These are phyloP conservation scores for Invenusta paracnida DNA, from an alignment of 2,888 invertebrate genomes.

Conservation along the genomic window DNA sequence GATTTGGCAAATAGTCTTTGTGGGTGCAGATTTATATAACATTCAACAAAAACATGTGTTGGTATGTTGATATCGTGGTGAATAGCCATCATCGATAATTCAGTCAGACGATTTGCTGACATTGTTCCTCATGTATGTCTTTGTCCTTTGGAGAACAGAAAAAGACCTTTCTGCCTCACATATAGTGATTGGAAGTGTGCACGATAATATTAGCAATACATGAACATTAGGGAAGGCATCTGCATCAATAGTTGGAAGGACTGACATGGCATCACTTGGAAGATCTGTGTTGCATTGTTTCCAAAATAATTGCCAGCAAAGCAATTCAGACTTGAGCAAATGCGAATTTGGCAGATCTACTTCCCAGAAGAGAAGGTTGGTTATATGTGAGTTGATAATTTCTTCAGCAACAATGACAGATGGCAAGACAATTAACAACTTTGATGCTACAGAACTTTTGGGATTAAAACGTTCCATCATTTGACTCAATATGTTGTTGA, in stretches of 20 bases:
- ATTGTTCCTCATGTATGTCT: conserved; percentile 23
- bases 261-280: conserved; percentile 17
- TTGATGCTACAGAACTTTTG: conserved; percentile 9
- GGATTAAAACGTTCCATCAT: conserved; percentile 22
- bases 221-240: conserved; percentile 23
- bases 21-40: conserved; percentile 10
- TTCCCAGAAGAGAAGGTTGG: conserved; percentile 12
- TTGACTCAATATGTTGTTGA: conserved; percentile 12
- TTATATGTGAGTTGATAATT: conserved; percentile 5
- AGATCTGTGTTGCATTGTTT: not conserved
- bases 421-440: conserved; percentile 19
- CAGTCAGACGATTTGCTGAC: conserved; percentile 16
- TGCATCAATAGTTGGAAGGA: conserved; percentile 26
- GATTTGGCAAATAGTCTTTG: conserved; percentile 21
- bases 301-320: not conserved
- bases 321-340: not conserved
- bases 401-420: conserved; percentile 22
- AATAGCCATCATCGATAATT: not conserved
- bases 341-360: not conserved
- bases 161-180: conserved; percentile 25
- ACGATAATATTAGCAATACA: conserved; percentile 21
- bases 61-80: not conserved
- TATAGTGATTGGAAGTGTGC: conserved; percentile 19
- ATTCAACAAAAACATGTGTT: not conserved
- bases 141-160: conserved; percentile 12